These are phyloP conservation scores for Oostethus manadensis DNA, from an alignment of 2,113 vertebrate species.

Conservation along the genomic window DNA sequence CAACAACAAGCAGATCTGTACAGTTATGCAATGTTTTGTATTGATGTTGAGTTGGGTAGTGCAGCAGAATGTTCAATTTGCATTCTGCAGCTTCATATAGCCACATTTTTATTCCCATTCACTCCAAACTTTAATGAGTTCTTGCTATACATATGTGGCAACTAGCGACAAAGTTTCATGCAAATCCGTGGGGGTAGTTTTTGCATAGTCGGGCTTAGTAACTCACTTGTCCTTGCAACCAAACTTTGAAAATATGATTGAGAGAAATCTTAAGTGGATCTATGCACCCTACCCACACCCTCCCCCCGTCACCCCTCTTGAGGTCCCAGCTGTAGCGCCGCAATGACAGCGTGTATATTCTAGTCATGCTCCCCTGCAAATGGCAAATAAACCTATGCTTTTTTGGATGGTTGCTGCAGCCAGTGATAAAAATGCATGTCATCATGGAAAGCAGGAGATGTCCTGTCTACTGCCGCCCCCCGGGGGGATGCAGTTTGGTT, in stretches of 20 bases:
- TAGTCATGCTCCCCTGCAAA: constrained; percentile 46
- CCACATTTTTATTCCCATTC: no score
- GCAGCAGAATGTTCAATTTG: no score
- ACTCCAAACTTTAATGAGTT: no score
- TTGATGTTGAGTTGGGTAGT: no score
- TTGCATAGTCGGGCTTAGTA: no score
- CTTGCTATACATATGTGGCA: no score
- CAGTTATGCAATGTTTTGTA: no score
- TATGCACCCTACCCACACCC: background rate
- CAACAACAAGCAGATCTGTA: no score
- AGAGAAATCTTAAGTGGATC: constrained; percentile 17
- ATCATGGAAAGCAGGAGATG: constrained; percentile 42
- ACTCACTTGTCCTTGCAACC: no score
- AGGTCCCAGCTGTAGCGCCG: constrained; percentile 19
- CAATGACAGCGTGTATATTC: constrained; percentile 42
- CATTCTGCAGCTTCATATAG: no score
- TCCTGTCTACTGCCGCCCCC: constrained; percentile 9
- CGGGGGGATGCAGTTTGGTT: constrained; percentile 36
- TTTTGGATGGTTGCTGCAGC: constrained; percentile 14
- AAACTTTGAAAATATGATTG: background rate
- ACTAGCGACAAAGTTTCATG: no score
- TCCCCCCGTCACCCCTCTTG: background rate
- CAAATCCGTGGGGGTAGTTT: no score
- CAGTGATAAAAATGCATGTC: constrained; percentile 48
- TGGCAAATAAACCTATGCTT: constrained; percentile 43